A percentile compares a stretch with the other conserved stretches of the same genome.
Evolutionary conservation across 2,888 invertebrate genomes (phyloP).

Genomic region (Apotomis capreana): DNA sequence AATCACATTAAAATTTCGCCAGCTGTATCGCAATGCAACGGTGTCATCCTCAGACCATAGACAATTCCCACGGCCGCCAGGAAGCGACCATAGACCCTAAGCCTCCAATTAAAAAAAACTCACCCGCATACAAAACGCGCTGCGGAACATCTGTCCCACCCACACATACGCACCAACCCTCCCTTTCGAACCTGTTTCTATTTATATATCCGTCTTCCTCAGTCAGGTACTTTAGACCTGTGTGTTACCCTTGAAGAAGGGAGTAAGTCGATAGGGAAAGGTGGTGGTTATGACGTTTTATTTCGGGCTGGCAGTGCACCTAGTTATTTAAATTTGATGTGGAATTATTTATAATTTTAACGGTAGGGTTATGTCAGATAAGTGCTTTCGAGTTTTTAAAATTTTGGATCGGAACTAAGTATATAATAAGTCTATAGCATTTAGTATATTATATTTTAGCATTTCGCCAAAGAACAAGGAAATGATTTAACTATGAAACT

Average conservation of each 20-base stretch:
- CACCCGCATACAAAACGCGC: constrained; percentile 70
- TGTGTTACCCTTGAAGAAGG: neutral
- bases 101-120: constrained; percentile 56
- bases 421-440: too few relatives aligned
- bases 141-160: constrained; percentile 72
- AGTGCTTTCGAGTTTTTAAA: constrained; percentile 4
- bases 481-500: too few relatives aligned
- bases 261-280: neutral
- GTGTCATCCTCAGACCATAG: constrained; percentile 35
- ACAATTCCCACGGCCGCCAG: constrained; percentile 63
- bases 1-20: neutral
- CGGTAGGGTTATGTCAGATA: constrained; percentile 29
- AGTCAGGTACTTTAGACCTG: constrained; percentile 31
- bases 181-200: constrained; percentile 46
- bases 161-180: constrained; percentile 45
- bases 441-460: too few relatives aligned
- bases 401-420: neutral
- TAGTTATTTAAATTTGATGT: constrained; percentile 26
- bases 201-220: constrained; percentile 48
- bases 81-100: constrained; percentile 54
- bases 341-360: constrained; percentile 38
- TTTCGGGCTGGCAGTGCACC: neutral
- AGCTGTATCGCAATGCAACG: neutral
- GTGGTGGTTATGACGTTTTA: neutral
- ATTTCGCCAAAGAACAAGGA: too few relatives aligned